A percentile compares a stretch with the other conserved stretches of the same genome.
Evolutionary conservation across 2,888 invertebrate genomes (phyloP).

Genomic region (Campopleginae sp.): DNA sequence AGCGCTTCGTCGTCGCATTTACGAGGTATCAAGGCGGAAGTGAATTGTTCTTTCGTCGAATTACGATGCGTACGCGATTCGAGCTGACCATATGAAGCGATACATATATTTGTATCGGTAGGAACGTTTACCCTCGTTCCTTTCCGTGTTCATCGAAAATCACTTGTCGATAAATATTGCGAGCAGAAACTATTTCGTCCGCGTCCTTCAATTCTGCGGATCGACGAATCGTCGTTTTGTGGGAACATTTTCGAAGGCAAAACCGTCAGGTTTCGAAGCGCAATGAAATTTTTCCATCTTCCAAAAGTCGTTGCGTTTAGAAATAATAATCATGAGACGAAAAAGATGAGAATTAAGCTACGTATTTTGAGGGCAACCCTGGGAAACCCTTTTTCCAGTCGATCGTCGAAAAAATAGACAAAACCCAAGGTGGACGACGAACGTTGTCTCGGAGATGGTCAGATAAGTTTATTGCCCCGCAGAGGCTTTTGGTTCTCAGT

Average conservation of each 20-base stretch:
- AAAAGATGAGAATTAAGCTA: background rate
- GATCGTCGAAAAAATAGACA: background rate
- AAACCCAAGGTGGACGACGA: background rate
- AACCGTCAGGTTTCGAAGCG: too few species aligned
- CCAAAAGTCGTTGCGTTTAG: too few species aligned
- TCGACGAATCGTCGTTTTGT: conserved; percentile 38
- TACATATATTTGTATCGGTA: background rate
- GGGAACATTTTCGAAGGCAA: conserved; percentile 23
- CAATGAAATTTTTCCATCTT: too few species aligned
- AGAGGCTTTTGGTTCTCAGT: conserved; percentile 2
- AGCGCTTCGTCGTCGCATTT: conserved; percentile 47
- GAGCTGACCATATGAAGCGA: background rate
- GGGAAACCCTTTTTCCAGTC: background rate
- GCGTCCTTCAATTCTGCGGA: conserved; percentile 27
- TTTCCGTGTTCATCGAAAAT: conserved; percentile 34
- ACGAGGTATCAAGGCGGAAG: conserved; percentile 75
- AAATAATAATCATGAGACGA: background rate
- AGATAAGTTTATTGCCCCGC: conserved; percentile 10
- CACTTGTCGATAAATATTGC: conserved; percentile 18
- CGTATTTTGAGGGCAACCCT: background rate
- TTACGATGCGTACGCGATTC: conserved; percentile 27
- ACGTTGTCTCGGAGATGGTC: conserved; percentile 2
- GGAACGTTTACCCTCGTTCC: background rate
- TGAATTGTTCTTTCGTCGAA: conserved; percentile 71
- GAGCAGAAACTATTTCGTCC: background rate